Base-by-base conservation (phyloP, 2,113 vertebrate species). In the Ptilonorhynchus violaceus region DNA sequence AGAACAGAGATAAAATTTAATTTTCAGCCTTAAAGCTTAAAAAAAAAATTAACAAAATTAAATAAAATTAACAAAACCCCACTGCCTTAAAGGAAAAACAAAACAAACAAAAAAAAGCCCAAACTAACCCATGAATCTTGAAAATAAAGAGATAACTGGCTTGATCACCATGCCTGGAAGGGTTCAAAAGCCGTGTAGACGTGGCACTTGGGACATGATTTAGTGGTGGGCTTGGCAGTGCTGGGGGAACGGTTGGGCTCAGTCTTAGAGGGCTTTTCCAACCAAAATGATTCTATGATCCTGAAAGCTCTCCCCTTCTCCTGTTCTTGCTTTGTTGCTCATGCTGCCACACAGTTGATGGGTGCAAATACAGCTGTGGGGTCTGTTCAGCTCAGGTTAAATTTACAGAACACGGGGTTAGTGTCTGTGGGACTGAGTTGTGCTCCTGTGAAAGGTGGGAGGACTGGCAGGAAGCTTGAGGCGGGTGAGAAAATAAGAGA, bases 331-430 rank as follows among this genome's bases (percentile, higher is more conserved):
- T 63, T 56, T 78, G 47, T 56, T 46, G 9, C 15, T 76, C 0
- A 0, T 69, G 82, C 58, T 0, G 0, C n/a, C 49, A 10, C 1
- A 2, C 0, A 39, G 35, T 17, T 55, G 49, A 30, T 39, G 13
- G 63, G 27, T 17, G 33, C 11, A 75, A 67, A 44, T 59, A 35
- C 33, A 74, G 6, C 15, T 85, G 66, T 28, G 27, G 52, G 31
- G 78, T 77, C 55, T 75, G 16, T 41, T 68, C 52, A 59, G 3
- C 69, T 75, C 68, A 18, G 35, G 39, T 80, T 75, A 63, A 39
- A 89, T 72, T 67, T 67, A 25, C 20, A 89, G 60, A 64, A 42
- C 21, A 35, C 0, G 0, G 12, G 39, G 9, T 33, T 72, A 47
- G 27, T 42, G 3, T 47, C 63, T 77, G 28, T 50, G 63, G 53